Percentiles rank a stretch among this genome's conserved stretches.
These are phyloP conservation scores for human (Homo sapiens) DNA, from an alignment of 2,113 vertebrate species.

Conservation along the genomic window DNA sequence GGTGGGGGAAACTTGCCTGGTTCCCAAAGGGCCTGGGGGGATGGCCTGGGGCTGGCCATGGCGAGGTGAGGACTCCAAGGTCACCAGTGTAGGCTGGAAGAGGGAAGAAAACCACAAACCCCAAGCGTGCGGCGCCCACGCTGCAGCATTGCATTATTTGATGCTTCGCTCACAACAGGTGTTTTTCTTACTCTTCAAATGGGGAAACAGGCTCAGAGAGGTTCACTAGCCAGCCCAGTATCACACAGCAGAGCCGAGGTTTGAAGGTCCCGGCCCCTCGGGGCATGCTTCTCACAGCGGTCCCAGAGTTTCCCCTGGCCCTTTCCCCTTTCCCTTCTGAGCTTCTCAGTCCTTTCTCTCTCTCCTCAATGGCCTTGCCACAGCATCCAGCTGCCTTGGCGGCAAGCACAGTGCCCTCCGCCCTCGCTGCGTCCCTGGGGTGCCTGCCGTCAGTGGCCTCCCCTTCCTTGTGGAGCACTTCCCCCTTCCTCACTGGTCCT, in stretches of 20 bases:
- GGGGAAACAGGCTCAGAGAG: not conserved
- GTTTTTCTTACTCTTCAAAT: not conserved
- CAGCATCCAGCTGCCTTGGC: not conserved
- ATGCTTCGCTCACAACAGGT: not conserved
- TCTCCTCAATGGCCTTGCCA: too few relatives aligned
- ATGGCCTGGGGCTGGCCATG: not conserved
- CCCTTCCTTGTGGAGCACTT: not conserved
- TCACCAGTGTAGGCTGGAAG: not conserved
- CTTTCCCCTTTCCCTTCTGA: not conserved
- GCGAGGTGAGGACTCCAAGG: not conserved
- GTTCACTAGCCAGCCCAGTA: not conserved
- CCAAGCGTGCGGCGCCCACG: fast-evolving
- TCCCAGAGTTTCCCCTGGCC: not conserved
- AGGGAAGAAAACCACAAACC: not conserved
- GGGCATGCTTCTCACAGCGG: not conserved
- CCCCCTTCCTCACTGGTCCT: not conserved
- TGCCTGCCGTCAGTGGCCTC: not conserved
- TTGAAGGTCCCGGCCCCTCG: not conserved
- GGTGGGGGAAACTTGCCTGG: not conserved
- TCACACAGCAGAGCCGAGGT: not conserved
- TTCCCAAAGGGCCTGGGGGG: not conserved
- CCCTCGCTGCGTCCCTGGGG: not conserved
- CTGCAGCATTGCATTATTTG: not conserved
- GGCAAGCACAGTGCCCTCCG: not conserved
- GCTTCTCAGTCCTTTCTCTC: not conserved